Percentiles rank a stretch among this genome's conserved stretches.
Evolutionary conservation across 2,888 invertebrate genomes (phyloP).

Genomic region (Apodemia hepburni): DNA sequence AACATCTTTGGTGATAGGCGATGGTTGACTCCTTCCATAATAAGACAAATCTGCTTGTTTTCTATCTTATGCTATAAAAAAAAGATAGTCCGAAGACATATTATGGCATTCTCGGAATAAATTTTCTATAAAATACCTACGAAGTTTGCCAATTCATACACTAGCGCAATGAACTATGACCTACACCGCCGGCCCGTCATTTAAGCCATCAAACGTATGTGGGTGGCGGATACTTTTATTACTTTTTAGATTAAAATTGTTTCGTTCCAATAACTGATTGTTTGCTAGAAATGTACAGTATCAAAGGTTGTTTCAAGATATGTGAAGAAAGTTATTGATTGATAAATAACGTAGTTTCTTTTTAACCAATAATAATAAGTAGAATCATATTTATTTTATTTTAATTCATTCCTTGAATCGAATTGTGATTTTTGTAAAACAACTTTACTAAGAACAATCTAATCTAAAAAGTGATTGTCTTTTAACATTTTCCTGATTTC

Average conservation of each 20-base stretch:
- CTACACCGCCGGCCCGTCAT: background rate
- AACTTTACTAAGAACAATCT: too few species aligned
- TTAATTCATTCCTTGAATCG: too few species aligned
- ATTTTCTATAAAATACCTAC: background rate
- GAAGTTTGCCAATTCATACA: background rate
- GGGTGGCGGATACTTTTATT: conserved; percentile 8
- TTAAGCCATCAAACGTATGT: background rate
- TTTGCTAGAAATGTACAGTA: background rate
- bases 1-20: too few species aligned
- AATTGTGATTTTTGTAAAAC: too few species aligned
- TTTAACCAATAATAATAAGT: too few species aligned
- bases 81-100: background rate
- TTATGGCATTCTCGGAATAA: background rate
- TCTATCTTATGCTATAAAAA: too few species aligned
- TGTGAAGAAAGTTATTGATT: background rate
- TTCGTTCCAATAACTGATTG: background rate
- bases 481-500: too few species aligned
- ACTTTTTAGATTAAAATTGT: conserved; percentile 2
- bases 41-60: too few species aligned
- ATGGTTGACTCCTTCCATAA: too few species aligned
- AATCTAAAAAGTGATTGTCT: too few species aligned
- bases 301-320: background rate
- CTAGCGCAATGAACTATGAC: background rate
- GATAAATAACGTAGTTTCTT: background rate
- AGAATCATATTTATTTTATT: too few species aligned